phyloP scores from a whole-genome alignment of 1,140 invertebrate species.

The Bombus affinis region DNA sequence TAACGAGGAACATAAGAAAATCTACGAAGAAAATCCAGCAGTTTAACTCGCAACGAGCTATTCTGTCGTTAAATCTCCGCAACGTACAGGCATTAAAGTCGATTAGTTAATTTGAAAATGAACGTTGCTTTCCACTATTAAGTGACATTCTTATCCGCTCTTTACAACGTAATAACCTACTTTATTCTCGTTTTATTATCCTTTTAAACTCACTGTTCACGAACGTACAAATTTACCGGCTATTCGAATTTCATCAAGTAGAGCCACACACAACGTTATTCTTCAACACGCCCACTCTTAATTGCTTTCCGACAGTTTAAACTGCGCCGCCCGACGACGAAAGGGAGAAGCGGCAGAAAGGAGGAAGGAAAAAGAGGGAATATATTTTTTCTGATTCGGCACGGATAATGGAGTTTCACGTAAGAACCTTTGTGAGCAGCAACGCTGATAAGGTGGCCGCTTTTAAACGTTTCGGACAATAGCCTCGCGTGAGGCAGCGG shows the following conservation, averaged over 20 bases:
- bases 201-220: background rate
- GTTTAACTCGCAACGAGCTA: too few species aligned
- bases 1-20: too few species aligned
- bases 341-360: background rate
- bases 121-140: background rate
- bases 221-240: background rate
- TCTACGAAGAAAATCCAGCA: too few species aligned
- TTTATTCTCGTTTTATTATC: background rate
- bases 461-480: constrained; percentile 46
- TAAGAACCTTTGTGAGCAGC: constrained; percentile 30
- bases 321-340: background rate
- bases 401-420: constrained; percentile 20
- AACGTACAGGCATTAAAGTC: background rate
- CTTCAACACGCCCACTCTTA: background rate
- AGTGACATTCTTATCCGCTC: background rate
- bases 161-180: background rate
- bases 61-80: too few species aligned
- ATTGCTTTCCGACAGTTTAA: constrained; percentile 1
- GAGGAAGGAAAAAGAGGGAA: background rate
- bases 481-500: constrained; percentile 26
- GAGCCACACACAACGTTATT: background rate
- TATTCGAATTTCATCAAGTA: background rate
- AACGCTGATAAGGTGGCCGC: constrained; percentile 27
- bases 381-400: constrained; percentile 3
- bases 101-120: background rate